Conservation (phyloP, 1,140 invertebrate species). For the Drosophila setifemur region DNA sequence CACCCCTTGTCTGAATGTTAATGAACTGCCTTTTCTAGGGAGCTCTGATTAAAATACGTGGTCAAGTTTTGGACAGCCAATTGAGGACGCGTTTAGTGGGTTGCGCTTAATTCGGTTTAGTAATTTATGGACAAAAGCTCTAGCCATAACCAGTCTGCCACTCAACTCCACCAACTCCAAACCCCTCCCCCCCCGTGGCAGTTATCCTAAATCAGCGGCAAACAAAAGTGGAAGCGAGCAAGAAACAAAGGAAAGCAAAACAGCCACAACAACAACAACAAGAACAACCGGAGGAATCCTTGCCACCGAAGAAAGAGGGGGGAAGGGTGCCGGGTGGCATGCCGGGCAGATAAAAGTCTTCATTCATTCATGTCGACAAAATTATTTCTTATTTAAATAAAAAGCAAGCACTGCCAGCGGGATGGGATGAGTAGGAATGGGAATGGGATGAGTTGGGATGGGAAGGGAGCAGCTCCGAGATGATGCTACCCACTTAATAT, state of each 20-base stretch:
- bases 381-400: slow-evolving; percentile 81
- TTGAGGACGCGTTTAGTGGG: slow-evolving; percentile 75
- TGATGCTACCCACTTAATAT: slow-evolving; percentile 76
- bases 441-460: not conserved
- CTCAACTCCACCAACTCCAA: not conserved
- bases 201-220: slow-evolving; percentile 46
- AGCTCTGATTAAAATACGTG: slow-evolving; percentile 76
- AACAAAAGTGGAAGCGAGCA: slow-evolving; percentile 36
- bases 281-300: not conserved
- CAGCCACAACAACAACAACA: slow-evolving; percentile 28
- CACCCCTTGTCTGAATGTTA: slow-evolving; percentile 59
- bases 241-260: slow-evolving; percentile 40
- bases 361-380: slow-evolving; percentile 80
- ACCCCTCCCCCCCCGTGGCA: not conserved
- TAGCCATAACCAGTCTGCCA: slow-evolving; percentile 26
- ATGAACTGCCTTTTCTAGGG: slow-evolving; percentile 45
- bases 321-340: slow-evolving; percentile 39
- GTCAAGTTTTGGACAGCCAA: slow-evolving; percentile 76
- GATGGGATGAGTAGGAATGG: not conserved
- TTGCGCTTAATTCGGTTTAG: slow-evolving; percentile 78
- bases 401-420: slow-evolving; percentile 45
- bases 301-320: not conserved
- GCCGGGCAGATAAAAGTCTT: slow-evolving; percentile 73
- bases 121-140: slow-evolving; percentile 68
- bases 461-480: slow-evolving; percentile 23